These are phyloP conservation scores for Etheostoma spectabile DNA, from an alignment of 2,113 vertebrate species.

Conservation along the genomic window DNA sequence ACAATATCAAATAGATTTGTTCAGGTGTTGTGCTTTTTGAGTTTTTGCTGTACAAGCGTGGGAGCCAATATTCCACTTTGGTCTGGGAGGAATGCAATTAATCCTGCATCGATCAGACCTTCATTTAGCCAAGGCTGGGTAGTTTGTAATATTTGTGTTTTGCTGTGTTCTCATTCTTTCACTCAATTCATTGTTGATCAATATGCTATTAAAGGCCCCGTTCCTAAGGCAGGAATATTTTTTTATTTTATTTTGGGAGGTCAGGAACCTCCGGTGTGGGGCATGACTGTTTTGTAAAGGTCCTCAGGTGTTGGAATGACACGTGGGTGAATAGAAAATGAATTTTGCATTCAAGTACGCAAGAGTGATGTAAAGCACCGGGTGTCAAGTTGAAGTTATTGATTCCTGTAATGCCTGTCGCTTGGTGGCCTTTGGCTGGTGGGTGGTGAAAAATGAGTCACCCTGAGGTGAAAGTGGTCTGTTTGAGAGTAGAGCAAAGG, in stretches of 20 bases:
- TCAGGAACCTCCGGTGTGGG: neutral
- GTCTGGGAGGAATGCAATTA: conserved; percentile 73
- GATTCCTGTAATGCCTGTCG: conserved; percentile 70
- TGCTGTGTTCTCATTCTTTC: conserved; percentile 66
- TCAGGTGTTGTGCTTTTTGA: conserved; percentile 14
- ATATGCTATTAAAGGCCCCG: conserved; percentile 78
- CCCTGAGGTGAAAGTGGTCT: conserved; percentile 47
- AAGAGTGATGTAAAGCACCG: conserved; percentile 51
- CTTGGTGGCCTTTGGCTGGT: conserved; percentile 54
- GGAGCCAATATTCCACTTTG: conserved; percentile 42
- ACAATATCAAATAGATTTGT: conserved; percentile 34
- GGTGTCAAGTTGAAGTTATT: conserved; percentile 65
- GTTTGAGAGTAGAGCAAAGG: conserved; percentile 23
- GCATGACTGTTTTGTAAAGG: conserved; percentile 43
- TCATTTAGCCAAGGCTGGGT: conserved; percentile 59
- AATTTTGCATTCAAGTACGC: conserved; percentile 66
- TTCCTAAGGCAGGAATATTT: conserved; percentile 57
- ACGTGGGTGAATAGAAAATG: conserved; percentile 57
- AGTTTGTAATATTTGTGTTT: conserved; percentile 79
- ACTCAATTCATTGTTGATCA: conserved; percentile 81
- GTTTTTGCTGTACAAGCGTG: conserved; percentile 12
- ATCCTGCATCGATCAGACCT: conserved; percentile 77
- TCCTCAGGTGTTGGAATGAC: conserved; percentile 32
- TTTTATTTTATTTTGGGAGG: conserved; percentile 15
- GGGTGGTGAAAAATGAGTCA: conserved; percentile 68